Percentiles rank a stretch among this genome's conserved stretches.
Conservation (phyloP, 2,113 vertebrate genomes). For the Paramisgurnus dabryanus region DNA sequence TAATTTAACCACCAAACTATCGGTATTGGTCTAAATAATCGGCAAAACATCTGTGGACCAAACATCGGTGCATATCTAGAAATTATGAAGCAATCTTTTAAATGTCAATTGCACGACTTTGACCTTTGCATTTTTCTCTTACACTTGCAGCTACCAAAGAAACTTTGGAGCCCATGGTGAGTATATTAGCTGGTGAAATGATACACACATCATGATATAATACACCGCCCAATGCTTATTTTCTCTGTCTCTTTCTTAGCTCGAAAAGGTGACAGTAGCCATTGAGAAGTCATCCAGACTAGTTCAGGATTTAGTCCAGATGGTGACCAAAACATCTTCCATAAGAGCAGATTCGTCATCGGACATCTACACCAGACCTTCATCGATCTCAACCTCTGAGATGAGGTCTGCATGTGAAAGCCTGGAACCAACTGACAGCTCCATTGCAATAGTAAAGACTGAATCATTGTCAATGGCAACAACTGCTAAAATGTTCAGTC, state of each 20-base stretch:
- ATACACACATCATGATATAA: not conserved
- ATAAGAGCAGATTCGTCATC: not conserved
- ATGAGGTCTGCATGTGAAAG: not conserved
- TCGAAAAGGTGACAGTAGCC: conserved; percentile 67
- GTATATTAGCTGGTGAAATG: not conserved
- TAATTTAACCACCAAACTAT: too few relatives aligned
- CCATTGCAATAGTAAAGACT: not conserved
- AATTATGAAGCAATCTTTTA: too few relatives aligned
- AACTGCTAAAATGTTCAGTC: not conserved
- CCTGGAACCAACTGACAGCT: not conserved
- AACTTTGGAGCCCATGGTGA: conserved; percentile 40
- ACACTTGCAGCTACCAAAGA: conserved; percentile 7
- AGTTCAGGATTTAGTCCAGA: conserved; percentile 80
- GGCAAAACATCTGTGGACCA: too few relatives aligned
- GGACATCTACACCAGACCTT: not conserved
- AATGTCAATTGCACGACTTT: too few relatives aligned
- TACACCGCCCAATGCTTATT: not conserved
- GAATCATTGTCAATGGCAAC: not conserved
- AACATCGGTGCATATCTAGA: too few relatives aligned
- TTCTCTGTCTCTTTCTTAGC: not conserved
- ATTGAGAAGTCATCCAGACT: conserved; percentile 78
- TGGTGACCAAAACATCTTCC: conserved; percentile 56
- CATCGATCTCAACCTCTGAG: not conserved
- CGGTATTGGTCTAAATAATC: too few relatives aligned
- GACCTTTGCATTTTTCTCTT: not conserved